Evolutionary conservation across 2,797 vertebrate genomes (phyloP).

Genomic region (Etheostoma nigrum): DNA sequence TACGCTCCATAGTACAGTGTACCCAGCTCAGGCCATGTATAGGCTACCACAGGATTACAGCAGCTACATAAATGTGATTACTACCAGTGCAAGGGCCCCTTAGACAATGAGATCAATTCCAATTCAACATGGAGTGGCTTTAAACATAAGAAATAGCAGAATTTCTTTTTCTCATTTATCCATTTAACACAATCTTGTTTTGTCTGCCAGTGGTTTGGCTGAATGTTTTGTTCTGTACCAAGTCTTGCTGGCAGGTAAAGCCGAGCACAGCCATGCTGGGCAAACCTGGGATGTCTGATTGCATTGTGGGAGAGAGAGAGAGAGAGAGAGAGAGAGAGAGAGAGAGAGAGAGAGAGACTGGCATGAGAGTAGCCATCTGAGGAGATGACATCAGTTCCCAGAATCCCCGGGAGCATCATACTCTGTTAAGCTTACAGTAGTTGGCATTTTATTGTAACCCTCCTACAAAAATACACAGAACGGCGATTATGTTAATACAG

Average conservation of each 20-base stretch:
- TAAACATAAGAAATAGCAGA: constrained; percentile 4
- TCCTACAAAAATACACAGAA: constrained; percentile 37
- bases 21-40: constrained; percentile 25
- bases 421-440: constrained; percentile 23
- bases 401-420: constrained; percentile 36
- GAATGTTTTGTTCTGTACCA: constrained; percentile 33
- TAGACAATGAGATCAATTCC: constrained; percentile 45
- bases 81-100: constrained; percentile 35
- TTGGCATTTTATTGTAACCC: constrained; percentile 50
- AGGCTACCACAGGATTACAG: constrained; percentile 54
- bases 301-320: not conserved
- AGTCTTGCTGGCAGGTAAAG: constrained; percentile 28
- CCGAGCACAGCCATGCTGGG: not conserved
- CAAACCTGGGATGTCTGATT: constrained; percentile 40
- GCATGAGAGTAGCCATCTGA: constrained; percentile 2
- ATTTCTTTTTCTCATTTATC: not conserved
- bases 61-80: constrained; percentile 62
- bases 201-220: constrained; percentile 24
- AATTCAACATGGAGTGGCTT: constrained; percentile 1
- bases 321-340: too few relatives aligned
- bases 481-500: constrained; percentile 37
- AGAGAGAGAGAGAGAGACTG: not conserved
- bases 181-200: not conserved
- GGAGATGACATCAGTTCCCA: constrained; percentile 28
- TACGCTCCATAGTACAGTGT: constrained; percentile 32